Evolutionary conservation across 2,797 vertebrate species (phyloP), one percentile per base, ranked within the genome.

Genomic region (Characodon lateralis): DNA sequence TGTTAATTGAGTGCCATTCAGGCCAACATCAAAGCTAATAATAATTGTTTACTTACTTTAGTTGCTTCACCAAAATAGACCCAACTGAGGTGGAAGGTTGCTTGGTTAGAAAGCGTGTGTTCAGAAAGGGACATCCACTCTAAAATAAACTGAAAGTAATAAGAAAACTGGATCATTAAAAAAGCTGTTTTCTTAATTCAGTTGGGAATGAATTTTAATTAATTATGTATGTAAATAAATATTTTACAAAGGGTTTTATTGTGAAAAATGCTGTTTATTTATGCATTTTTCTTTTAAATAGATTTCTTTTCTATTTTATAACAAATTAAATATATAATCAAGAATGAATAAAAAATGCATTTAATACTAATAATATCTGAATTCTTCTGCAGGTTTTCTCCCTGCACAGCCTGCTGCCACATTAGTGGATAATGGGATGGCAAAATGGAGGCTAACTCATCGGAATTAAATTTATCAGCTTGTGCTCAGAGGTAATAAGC

Each of bases 391-490:
- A 88, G 74, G 81, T 92, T 89, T 87, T 68, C 75, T 89, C 91
- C 87, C 94, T 89, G 89, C 89, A 83, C 85, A 88, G 31, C 77
- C 90, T 87, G 92, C 88, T 92, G 88, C 91, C 89, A 95, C 87
- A 94, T 95, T 94, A 95, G 91, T 81, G 89, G 92, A 95, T 96
- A 95, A 96, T 96, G 90, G 93, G 94, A 92, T 95, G 83, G 85
- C 89, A 95, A 96, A 96, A 96, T 95, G 94, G 95, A 94, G 93
- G 91, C 93, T 95, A 95, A 95, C 94, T 95, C 93, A 88, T 91
- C 87, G 93, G 94, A 95, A 95, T 96, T 95, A 94, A 95, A 95
- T 95, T 95, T 95, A 95, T 96, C 96, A 96, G 94, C 93, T 94
- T 93, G 92, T 94, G 95, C 95, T 95, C 94, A 94, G 95, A 94